A percentile compares a stretch with the other conserved stretches of the same genome.
Conservation (phyloP, 2,888 invertebrate genomes). For the Trichacis sp. region DNA sequence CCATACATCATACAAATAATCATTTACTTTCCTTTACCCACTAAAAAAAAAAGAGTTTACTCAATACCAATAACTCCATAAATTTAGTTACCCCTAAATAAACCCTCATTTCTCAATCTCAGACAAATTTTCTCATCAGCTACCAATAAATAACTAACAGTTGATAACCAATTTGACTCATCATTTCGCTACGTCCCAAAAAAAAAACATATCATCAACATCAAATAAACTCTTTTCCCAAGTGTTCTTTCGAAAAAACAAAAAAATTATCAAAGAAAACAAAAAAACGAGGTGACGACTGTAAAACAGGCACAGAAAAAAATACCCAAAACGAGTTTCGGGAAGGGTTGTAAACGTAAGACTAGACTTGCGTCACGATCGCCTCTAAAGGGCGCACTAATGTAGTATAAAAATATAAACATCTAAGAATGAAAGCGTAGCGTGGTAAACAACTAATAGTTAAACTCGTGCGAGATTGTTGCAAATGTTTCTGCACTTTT, state of each 20-base stretch:
- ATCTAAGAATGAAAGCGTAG: slow-evolving; percentile 56
- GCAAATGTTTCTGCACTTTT: slow-evolving; percentile 6
- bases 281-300: slow-evolving; percentile 19
- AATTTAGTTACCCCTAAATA: no score
- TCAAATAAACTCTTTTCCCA: background rate
- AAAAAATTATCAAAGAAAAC: slow-evolving; percentile 27
- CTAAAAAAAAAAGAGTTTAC: no score
- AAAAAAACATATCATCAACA: no score
- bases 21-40: no score
- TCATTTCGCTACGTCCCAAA: no score
- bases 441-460: slow-evolving; percentile 51
- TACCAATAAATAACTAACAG: no score
- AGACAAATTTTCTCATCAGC: no score
- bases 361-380: slow-evolving; percentile 65
- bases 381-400: slow-evolving; percentile 54
- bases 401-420: slow-evolving; percentile 67
- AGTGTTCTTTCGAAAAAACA: slow-evolving; percentile 13
- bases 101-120: no score
- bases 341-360: slow-evolving; percentile 60
- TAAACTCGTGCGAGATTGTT: slow-evolving; percentile 26
- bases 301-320: slow-evolving; percentile 14
- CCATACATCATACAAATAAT: background rate
- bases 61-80: no score
- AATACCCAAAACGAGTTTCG: slow-evolving; percentile 50
- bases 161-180: no score